These are phyloP conservation scores for Mus spretus DNA, from an alignment of 2,797 vertebrate species.

Conservation along the genomic window DNA sequence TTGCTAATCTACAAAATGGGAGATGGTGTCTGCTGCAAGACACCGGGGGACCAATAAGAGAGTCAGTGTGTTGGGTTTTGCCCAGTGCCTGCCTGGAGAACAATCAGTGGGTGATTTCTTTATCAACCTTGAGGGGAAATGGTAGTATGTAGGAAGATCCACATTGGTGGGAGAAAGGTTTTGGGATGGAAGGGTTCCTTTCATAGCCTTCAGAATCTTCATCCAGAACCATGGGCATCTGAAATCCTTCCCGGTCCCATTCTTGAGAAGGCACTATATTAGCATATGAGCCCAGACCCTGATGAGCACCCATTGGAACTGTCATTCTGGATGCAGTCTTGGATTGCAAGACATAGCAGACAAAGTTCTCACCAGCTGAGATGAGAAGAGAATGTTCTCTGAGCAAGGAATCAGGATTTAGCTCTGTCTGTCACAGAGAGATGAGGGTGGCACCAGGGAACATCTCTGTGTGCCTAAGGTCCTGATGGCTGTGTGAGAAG, in stretches of 20 bases:
- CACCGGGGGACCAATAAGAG: background rate
- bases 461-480: background rate
- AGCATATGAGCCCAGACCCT: background rate
- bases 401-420: background rate
- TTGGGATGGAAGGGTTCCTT: constrained; percentile 1
- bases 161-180: background rate
- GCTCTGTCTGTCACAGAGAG: background rate
- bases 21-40: background rate
- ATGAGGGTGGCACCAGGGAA: background rate
- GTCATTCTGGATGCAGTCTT: background rate
- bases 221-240: background rate
- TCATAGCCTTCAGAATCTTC: constrained; percentile 39
- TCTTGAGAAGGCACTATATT: background rate
- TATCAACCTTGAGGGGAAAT: background rate
- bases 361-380: background rate
- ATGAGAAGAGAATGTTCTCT: background rate
- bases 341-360: background rate
- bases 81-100: background rate
- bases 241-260: background rate
- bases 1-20: background rate
- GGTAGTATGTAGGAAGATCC: background rate
- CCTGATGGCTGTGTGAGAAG: background rate
- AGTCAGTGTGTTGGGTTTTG: background rate
- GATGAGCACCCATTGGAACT: background rate
- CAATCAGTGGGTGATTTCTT: background rate